Percentiles rank a stretch among this genome's conserved stretches.
Evolutionary conservation across 2,888 invertebrate species (phyloP).

Genomic region (Tinea trinotella): DNA sequence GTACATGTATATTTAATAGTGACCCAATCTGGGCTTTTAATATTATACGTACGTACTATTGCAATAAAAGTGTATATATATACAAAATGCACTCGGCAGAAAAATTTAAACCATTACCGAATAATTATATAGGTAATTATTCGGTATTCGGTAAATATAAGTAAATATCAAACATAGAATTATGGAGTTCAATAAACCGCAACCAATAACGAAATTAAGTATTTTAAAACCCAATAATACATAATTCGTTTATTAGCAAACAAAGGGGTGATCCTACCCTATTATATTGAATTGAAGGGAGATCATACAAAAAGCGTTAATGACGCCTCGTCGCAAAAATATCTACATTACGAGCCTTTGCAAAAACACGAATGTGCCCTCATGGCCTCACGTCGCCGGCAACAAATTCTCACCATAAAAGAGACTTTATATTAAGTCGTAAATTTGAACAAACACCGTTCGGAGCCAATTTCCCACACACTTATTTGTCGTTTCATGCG

Average conservation of each 20-base stretch:
- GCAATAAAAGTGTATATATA: no score
- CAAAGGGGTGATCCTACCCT: conserved; percentile 11
- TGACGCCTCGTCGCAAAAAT: background rate
- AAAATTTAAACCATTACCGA: no score
- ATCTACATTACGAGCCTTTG: background rate
- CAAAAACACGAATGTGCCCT: conserved; percentile 8
- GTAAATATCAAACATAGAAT: no score
- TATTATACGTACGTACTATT: no score
- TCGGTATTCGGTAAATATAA: no score
- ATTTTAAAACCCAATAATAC: no score
- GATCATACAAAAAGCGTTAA: background rate
- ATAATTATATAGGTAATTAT: no score
- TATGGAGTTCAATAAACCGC: no score
- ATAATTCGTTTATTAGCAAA: background rate
- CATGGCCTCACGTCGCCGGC: conserved; percentile 31
- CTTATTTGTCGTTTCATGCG: conserved; percentile 29
- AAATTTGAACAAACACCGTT: conserved; percentile 47
- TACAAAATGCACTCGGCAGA: no score
- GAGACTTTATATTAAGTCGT: conserved; percentile 53
- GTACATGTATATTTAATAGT: no score
- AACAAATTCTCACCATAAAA: conserved; percentile 38
- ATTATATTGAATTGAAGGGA: background rate
- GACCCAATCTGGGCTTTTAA: no score
- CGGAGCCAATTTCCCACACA: conserved; percentile 41
- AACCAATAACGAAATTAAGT: no score